Base-by-base conservation (phyloP, 2,113 vertebrate genomes). In the Bostrychus sinensis region DNA sequence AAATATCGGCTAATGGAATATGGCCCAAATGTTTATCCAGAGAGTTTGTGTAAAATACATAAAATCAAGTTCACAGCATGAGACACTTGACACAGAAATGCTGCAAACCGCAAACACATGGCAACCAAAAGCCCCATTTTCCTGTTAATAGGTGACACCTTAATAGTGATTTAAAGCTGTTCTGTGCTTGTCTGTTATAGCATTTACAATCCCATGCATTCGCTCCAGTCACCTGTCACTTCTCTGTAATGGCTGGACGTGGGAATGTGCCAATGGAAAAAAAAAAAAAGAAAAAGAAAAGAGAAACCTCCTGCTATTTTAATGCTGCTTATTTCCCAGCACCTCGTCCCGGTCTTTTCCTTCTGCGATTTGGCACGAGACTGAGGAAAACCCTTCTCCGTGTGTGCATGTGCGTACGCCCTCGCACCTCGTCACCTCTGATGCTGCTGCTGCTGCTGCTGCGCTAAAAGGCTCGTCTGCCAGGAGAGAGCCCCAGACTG, bases 401-500 rank as follows among this genome's bases (percentile, higher is more conserved):
- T 62, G 62, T 50, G 75, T 77, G 65, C 62, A 66, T 75, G 64
- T 50, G 55, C 22, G 67, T 70, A 81, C 83, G 67, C 87, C 87
- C 85, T 88, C 70, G 77, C 89, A 90, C 88, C 87, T 91, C 86
- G 81, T 90, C 77, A 84, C 78, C 76, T 85, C 83, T 89, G 89
- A 89, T 89, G 84, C 85, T 81, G n/a, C n/a, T n/a, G n/a, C 43
- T 12, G 20, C 12, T 46, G 43, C 43, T 12, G 79, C 82, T 88
- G 76, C 46, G 83, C 82, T 50, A 82, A 87, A n/a, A 88, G 76
- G 79, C 76, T 60, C 56, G 22, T 17, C 46, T 86, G 88, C 85
- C 86, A 90, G 89, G 82, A 89, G 82, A 89, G 87, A 90, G 78
- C 84, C 89, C 89, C 86, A 88, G 87, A 87, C 87, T 87, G 86